Evolutionary conservation across 2,888 invertebrate genomes (phyloP), one percentile per base, ranked within the genome.

Genomic region (Abrostola tripartita): DNA sequence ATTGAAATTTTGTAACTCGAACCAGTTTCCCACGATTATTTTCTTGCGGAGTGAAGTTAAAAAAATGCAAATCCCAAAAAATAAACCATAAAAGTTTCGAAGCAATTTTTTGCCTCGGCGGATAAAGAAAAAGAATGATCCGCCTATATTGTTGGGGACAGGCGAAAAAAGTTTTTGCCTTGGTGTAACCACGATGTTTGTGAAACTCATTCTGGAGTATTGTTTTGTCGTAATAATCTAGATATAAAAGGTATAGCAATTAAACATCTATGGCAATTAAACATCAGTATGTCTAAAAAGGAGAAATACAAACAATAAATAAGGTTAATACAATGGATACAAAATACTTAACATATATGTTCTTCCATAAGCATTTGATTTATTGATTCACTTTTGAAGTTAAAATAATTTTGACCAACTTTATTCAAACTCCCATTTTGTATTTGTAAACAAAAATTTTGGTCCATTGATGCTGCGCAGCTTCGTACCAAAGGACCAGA

Each of bases 111-210:
- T 80, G 82, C 80, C 55, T 73, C 80, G 58, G 5, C 56, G 78
- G 68, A 65, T 80, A 78, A 80, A 81, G 78, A 75, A 70, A 80
- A 79, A 61, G 80, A 71, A 78, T 77, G 82, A 78, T 80, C 58
- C 63, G 52, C 60, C 68, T 69, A 71, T 78, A 81, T 70, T 77
- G 71, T 53, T 42, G 56, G 50, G 56, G 71, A 71, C 69, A 65
- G 65, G 52, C 53, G 53, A 65, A 71, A 60, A 72, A 79, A 70
- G 63, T 77, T 79, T 68, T 42, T 6, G 61, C 44, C 24, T 61
- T 58, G 38, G 38, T 74, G 47, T 66, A 61, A 71, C 66, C 63
- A 65, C 53, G 61, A 38, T 59, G 44, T 41, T 57, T 37, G n/a
- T 24, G 44, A 41, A 67, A 71, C 54, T 47, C 44, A 7, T 55